Base-by-base conservation (phyloP, 2,888 invertebrate species). In the Diloba caeruleocephala region DNA sequence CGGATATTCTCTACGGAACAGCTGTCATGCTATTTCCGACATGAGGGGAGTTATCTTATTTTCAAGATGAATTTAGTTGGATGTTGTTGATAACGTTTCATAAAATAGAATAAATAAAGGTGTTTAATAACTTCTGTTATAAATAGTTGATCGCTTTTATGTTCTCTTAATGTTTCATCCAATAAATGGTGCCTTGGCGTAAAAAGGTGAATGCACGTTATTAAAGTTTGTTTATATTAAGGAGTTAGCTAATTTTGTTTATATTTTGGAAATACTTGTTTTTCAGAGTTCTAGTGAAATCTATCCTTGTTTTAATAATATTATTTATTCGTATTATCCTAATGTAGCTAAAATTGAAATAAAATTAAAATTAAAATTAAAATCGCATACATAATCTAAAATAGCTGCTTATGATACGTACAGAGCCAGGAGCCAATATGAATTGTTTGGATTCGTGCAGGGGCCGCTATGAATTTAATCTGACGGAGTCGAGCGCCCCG, bases 21-120 rank as follows among this genome's bases (percentile, higher is more conserved):
- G 90, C 90, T 92, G 92, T 89, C 87, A 78, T 78, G 84, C 87
- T 90, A 91, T 91, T 91, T 92, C 84, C 79, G 87, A 84, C 79
- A 77, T 76, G 81, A 79, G 81, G 87, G 85, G 85, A 81, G 82
- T 82, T 79, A 79, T 77, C 76, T 84, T 78, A 66, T 68, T 72
- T 71, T 39, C 71, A 71, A 77, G 73, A 74, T 72, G 72, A 73
- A 71, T 78, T 75, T 66, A 56, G 44, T 45, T 64, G 68, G 65
- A 45, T 57, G 55, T 62, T 56, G 54, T 64, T 57, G 55, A 55
- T 65, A 66, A 63, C 55, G 36, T 56, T 48, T 38, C 33, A 54
- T 61, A 56, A 33, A 41, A 42, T 19, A 34, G 3, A 26, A 45
- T 50, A 38, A 56, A 65, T 50, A 39, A 56, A 39, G 28, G 19